Evolutionary conservation across 2,888 invertebrate genomes (phyloP).

Genomic region (Uropetala carovei): DNA sequence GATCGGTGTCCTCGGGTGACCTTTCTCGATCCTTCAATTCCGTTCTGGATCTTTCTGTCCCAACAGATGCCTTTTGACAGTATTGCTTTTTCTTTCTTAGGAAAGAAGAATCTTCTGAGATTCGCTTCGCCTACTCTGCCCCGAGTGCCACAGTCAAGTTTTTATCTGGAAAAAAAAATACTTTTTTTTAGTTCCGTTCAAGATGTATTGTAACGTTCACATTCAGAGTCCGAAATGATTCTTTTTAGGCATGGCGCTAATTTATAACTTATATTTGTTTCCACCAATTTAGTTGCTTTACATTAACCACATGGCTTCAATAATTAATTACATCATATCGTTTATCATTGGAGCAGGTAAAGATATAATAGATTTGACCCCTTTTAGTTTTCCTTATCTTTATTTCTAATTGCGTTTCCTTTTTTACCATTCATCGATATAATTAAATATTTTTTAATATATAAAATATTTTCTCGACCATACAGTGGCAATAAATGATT

Average conservation of each 20-base stretch:
- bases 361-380: too few relatives aligned
- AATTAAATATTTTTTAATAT: too few relatives aligned
- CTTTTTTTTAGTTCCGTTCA: neutral
- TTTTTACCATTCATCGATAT: too few relatives aligned
- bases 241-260: neutral
- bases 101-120: neutral
- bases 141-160: neutral
- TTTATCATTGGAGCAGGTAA: too few relatives aligned
- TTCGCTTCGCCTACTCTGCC: neutral
- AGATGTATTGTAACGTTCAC: neutral
- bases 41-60: neutral
- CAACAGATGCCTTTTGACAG: neutral
- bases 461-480: too few relatives aligned
- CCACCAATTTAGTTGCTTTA: too few relatives aligned
- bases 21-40: slow-evolving; percentile 1
- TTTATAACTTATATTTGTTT: too few relatives aligned
- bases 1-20: neutral
- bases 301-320: too few relatives aligned
- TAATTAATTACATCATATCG: too few relatives aligned
- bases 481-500: too few relatives aligned
- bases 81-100: neutral
- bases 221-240: neutral
- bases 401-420: too few relatives aligned
- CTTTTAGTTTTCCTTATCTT: too few relatives aligned
- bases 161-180: neutral